These are phyloP conservation scores for Coptodon bakossiorum DNA, from an alignment of 2,113 vertebrate species.

Conservation along the genomic window DNA sequence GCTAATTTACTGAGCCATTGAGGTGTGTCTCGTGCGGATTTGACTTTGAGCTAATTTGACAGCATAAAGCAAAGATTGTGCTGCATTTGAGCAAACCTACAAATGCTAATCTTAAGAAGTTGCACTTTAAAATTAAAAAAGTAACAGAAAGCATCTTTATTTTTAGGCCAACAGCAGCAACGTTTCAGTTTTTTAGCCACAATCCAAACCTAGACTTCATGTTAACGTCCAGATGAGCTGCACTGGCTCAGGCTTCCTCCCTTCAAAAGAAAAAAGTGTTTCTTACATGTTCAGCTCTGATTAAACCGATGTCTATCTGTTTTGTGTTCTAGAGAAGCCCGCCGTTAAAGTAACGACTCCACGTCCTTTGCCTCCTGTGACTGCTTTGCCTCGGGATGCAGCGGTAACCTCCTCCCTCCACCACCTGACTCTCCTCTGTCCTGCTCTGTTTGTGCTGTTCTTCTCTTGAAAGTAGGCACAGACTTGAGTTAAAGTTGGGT, in stretches of 20 bases:
- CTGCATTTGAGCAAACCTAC: background rate
- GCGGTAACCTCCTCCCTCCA: background rate
- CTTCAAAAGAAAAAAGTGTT: background rate
- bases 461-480: background rate
- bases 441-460: background rate
- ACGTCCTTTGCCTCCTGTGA: background rate
- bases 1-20: background rate
- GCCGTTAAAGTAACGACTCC: rapidly evolving
- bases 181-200: too few species aligned
- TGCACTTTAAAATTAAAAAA: background rate
- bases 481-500: background rate
- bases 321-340: background rate
- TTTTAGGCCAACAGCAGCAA: background rate
- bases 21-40: background rate
- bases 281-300: background rate
- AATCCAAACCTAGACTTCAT: too few species aligned
- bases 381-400: background rate
- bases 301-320: background rate
- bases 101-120: background rate
- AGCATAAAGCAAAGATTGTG: background rate
- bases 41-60: background rate
- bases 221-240: too few species aligned
- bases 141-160: background rate
- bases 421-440: background rate
- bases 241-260: background rate